Evolutionary conservation across 2,888 invertebrate genomes (phyloP).

Genomic region (Patella depressa): DNA sequence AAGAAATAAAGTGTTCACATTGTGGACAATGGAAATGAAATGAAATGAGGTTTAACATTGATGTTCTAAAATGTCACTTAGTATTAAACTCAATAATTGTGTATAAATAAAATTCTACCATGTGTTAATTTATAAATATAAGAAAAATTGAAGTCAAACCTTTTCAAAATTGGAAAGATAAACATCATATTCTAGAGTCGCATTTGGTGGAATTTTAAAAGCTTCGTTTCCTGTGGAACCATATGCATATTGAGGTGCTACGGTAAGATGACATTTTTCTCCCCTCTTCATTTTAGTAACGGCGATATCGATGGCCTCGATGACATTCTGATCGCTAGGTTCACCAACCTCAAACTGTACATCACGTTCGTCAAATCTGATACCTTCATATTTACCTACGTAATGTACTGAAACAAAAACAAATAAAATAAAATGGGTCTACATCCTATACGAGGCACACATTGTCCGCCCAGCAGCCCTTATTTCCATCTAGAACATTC

Average conservation of each 20-base stretch:
- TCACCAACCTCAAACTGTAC: conserved; percentile 89
- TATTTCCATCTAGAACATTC: too few relatives aligned
- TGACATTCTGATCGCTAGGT: conserved; percentile 81
- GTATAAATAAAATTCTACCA: too few relatives aligned
- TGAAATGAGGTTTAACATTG: not conserved
- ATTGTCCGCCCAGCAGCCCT: too few relatives aligned
- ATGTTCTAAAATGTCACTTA: too few relatives aligned
- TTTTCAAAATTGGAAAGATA: conserved; percentile 88
- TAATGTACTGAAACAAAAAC: conserved; percentile 79
- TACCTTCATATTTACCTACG: conserved; percentile 78
- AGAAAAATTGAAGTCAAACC: conserved; percentile 68
- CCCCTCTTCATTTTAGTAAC: conserved; percentile 82
- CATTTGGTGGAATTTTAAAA: conserved; percentile 83
- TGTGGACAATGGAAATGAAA: not conserved
- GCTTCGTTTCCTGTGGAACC: conserved; percentile 80
- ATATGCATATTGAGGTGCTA: conserved; percentile 86
- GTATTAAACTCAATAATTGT: too few relatives aligned
- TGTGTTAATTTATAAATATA: too few relatives aligned
- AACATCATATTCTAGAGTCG: conserved; percentile 80
- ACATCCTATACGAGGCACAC: too few relatives aligned
- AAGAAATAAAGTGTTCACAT: too few relatives aligned
- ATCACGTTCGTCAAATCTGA: conserved; percentile 85
- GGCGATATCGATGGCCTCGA: conserved; percentile 77
- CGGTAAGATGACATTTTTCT: conserved; percentile 78
- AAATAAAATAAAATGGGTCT: too few relatives aligned